These are phyloP conservation scores for Euura saliciscinereae DNA, from an alignment of 1,140 invertebrate species.

Conservation along the genomic window DNA sequence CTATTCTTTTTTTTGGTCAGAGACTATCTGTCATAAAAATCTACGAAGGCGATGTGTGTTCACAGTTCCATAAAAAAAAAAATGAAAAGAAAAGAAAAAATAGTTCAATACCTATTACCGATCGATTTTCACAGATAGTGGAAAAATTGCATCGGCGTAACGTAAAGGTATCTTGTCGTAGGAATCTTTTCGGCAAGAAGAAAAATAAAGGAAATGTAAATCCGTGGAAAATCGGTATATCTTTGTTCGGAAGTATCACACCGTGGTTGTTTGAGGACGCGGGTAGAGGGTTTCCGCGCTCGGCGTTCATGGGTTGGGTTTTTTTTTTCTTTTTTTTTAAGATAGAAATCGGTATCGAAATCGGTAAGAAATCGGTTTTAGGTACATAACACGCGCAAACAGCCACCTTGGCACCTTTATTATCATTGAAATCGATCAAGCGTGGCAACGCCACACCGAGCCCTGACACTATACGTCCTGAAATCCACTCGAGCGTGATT, in stretches of 20 bases:
- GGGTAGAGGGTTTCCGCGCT: not conserved
- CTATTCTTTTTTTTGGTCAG: not conserved
- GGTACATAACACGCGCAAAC: constrained; percentile 3
- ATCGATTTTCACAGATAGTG: too few relatives aligned
- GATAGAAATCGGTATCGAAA: not conserved
- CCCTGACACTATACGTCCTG: not conserved
- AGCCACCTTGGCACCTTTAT: constrained; percentile 6
- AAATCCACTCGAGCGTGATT: constrained; percentile 5
- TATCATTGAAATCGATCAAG: constrained; percentile 4
- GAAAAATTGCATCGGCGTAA: too few relatives aligned
- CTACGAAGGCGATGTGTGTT: not conserved
- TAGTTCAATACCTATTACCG: too few relatives aligned
- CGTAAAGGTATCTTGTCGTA: not conserved
- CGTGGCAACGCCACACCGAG: not conserved
- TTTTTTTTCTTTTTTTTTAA: not conserved
- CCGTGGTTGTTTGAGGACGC: constrained; percentile 12
- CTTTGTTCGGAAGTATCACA: not conserved
- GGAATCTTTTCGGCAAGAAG: not conserved
- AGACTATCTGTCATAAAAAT: not conserved
- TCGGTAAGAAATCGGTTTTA: constrained; percentile 3
- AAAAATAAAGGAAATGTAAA: not conserved
- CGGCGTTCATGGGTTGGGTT: not conserved
- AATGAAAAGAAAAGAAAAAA: not conserved
- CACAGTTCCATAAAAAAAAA: not conserved
- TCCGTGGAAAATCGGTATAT: not conserved